Base-by-base conservation (phyloP, 2,113 vertebrate genomes). In the Atlantisia rogersi region DNA sequence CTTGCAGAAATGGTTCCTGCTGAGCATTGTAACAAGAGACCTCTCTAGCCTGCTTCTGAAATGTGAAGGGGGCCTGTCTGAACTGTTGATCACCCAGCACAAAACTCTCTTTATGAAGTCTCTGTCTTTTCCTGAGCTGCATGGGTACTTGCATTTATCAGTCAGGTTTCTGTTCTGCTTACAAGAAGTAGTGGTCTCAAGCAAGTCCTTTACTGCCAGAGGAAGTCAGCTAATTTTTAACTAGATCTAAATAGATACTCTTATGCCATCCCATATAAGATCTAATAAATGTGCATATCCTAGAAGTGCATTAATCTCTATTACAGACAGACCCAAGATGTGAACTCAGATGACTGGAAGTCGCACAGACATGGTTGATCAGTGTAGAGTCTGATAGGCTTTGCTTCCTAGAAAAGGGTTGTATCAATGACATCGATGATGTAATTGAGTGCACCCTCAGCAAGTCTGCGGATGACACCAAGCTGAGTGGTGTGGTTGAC, bases 221-320 rank as follows among this genome's bases (percentile, higher is more conserved):
- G 3, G 17, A 20, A 50, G 22, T 25, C 19, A 50, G 53, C 28
- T 68, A 10, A 26, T 56, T 73, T 77, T 67, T 62, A 62, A 37
- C 13, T 22, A n/a, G 2, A 15, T 71, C 14, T 44, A 60, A 73
- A 69, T 19, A 58, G 12, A 35, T 58, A 37, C 42, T 31, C 2
- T 0, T 48, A 12, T 22, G 11, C 25, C 1, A 1, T 8, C 26
- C 50, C 1, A 0, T 40, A 6, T 21, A 46, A 39, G 4, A 79
- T 24, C 19, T 53, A 55, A 70, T 32, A n/a, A 31, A n/a, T 24
- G 6, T 20, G 9, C 15, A 6, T 37, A 46, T 21, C 11, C 2
- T 37, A 21, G 55, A 75, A 68, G 28, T 40, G 24, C 9, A 18
- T 55, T 79, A 82, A 55, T 8, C 6, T 82, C 59, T 71, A 3